Conservation (phyloP, 2,888 invertebrate species). For the Hemithea aestivaria region DNA sequence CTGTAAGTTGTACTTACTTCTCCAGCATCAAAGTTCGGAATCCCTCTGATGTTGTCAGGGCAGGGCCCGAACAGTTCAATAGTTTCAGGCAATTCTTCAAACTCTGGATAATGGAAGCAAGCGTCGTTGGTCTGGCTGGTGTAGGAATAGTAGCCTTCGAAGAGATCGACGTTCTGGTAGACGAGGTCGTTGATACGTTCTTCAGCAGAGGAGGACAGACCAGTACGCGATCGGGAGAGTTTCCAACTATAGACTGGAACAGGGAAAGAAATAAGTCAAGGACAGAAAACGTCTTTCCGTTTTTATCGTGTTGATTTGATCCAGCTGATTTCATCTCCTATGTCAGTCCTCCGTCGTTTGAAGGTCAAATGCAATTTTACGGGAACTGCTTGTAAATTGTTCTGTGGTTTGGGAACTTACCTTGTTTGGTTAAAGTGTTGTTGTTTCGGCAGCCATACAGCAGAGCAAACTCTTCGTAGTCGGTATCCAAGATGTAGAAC, state of each 20-base stretch:
- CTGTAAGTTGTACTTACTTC: too few species aligned
- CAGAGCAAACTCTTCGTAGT: conserved; percentile 81
- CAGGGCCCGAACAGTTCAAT: conserved; percentile 54
- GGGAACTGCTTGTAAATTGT: too few species aligned
- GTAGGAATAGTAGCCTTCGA: conserved; percentile 45
- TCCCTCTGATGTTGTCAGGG: conserved; percentile 40
- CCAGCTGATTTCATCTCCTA: too few species aligned
- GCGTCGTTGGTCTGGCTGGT: conserved; percentile 47
- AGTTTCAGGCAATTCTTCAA: conserved; percentile 32
- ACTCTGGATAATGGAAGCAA: conserved; percentile 63
- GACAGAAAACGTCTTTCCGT: too few species aligned
- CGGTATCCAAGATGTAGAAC: conserved; percentile 81
- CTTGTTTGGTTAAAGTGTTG: conserved; percentile 42
- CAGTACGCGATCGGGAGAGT: conserved; percentile 42
- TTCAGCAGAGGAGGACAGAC: conserved; percentile 40
- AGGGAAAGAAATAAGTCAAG: conserved; percentile 9
- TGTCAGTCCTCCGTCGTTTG: too few species aligned
- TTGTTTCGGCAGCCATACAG: conserved; percentile 79
- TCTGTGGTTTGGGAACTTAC: conserved; percentile 45
- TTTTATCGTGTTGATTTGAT: too few species aligned
- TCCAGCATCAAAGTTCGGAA: conserved; percentile 42
- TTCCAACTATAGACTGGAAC: conserved; percentile 65
- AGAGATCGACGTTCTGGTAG: conserved; percentile 41
- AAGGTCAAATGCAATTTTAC: too few species aligned
- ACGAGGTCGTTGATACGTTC: conserved; percentile 39